Conservation (phyloP, 2,888 invertebrate species). For the Odontothrips loti region DNA sequence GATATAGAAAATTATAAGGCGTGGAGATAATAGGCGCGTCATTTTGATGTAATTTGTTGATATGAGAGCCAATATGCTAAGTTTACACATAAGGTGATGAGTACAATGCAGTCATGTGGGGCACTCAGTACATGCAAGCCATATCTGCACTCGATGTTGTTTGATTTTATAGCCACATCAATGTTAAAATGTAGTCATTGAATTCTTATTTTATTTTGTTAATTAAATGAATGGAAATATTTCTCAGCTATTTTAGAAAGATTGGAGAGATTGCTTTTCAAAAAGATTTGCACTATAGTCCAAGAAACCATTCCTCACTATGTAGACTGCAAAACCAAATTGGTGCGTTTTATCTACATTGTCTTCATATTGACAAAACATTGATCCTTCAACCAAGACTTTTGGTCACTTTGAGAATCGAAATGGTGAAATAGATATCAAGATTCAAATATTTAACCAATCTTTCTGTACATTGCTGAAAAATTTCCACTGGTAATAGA, state of each 20-base stretch:
- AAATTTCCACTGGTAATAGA: background rate
- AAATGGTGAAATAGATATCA: background rate
- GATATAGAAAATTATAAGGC: background rate
- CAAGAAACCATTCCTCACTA: no score
- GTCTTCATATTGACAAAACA: no score
- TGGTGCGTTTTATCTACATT: no score
- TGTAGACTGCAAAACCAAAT: no score
- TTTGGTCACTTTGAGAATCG: no score
- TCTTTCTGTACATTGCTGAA: no score
- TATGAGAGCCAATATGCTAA: constrained; percentile 10
- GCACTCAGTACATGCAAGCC: constrained; percentile 22
- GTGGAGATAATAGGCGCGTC: constrained; percentile 25
- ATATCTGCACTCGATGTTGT: background rate
- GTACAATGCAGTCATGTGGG: background rate
- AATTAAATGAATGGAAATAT: background rate
- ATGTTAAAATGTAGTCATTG: constrained; percentile 29
- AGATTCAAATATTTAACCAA: no score
- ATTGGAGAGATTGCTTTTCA: no score
- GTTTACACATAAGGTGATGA: constrained; percentile 7
- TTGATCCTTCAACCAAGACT: no score
- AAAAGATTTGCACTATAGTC: no score
- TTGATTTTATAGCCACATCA: constrained; percentile 35
- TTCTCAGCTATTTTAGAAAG: no score
- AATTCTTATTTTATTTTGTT: background rate
- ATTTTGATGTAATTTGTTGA: constrained; percentile 3